Evolutionary conservation across 2,113 vertebrate genomes (phyloP).

Genomic region (Rhadina sibilatrix): DNA sequence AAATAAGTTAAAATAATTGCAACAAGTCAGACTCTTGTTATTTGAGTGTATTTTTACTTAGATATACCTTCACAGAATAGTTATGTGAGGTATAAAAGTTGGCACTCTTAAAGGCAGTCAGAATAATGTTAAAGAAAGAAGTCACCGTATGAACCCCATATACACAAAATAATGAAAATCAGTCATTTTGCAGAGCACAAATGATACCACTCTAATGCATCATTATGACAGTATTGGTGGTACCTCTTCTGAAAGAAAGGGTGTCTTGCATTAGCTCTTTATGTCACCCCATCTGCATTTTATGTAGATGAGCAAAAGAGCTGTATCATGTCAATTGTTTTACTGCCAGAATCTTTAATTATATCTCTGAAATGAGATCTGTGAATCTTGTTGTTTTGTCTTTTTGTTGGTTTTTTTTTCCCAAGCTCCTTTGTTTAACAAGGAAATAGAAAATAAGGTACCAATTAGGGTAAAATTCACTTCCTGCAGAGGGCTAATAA

Average conservation of each 20-base stretch:
- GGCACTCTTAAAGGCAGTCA: neutral
- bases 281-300: neutral
- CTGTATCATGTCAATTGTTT: neutral
- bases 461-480: neutral
- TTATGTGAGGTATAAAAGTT: neutral
- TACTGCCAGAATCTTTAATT: neutral
- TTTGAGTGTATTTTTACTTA: neutral
- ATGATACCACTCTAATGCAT: neutral
- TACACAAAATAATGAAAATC: neutral
- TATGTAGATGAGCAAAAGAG: neutral
- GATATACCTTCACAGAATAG: neutral
- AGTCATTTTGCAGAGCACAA: neutral
- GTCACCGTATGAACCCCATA: neutral
- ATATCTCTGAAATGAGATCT: neutral
- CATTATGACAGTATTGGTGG: neutral
- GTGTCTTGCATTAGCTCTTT: neutral
- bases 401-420: neutral
- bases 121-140: neutral
- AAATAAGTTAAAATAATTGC: neutral
- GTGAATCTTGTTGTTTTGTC: neutral
- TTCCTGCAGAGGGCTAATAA: neutral
- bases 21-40: neutral
- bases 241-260: neutral
- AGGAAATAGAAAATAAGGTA: neutral
- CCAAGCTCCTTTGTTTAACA: neutral